These are phyloP conservation scores for Paratilapia polleni DNA, from an alignment of 2,113 vertebrate genomes.

Conservation along the genomic window DNA sequence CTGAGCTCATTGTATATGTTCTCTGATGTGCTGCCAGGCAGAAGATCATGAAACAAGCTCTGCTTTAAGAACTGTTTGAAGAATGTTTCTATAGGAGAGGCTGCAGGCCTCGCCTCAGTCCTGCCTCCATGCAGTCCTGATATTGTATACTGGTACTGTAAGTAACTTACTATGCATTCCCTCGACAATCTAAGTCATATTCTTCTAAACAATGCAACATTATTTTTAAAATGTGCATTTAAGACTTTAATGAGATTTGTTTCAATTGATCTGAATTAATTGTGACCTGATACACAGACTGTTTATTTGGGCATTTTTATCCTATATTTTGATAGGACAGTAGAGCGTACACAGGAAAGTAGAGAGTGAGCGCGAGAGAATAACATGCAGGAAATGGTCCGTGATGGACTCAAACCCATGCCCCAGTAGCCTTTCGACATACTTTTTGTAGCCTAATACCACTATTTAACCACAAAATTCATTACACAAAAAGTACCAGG, in stretches of 20 bases:
- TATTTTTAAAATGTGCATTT: too few species aligned
- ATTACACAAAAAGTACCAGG: not conserved
- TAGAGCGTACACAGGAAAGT: too few species aligned
- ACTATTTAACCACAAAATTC: not conserved
- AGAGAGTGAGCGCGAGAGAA: too few species aligned
- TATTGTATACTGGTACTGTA: not conserved
- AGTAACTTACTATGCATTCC: too few species aligned
- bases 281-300: too few species aligned
- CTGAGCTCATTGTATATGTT: conserved; percentile 29
- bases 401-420: not conserved
- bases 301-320: too few species aligned
- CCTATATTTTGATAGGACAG: too few species aligned
- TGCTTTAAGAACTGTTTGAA: conserved; percentile 29
- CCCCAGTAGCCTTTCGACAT: not conserved
- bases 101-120: conserved; percentile 13
- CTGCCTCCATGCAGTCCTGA: not conserved
- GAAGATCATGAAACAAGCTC: conserved; percentile 34
- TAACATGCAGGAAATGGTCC: too few species aligned
- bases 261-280: too few species aligned
- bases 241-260: too few species aligned
- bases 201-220: too few species aligned
- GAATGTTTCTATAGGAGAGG: conserved; percentile 17
- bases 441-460: not conserved
- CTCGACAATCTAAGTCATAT: too few species aligned
- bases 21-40: conserved; percentile 51